Evolutionary conservation across 2,113 vertebrate genomes (phyloP).

Genomic region (Paratilapia polleni): DNA sequence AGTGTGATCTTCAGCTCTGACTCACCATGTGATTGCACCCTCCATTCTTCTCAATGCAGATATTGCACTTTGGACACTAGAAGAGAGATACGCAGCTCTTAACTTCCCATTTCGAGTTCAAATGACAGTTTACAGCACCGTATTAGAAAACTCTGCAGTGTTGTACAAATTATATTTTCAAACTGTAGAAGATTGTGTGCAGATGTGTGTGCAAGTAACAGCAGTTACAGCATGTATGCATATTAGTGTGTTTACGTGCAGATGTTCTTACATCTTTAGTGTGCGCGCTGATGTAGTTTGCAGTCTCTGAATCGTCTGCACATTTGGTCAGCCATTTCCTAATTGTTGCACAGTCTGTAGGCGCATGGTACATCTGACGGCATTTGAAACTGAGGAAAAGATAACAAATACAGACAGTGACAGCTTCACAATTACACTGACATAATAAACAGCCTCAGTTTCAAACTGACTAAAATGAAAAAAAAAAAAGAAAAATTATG

Average conservation of each 20-base stretch:
- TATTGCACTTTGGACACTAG: constrained; percentile 99
- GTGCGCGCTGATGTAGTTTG: constrained; percentile 99
- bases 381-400: constrained; percentile 91
- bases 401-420: background rate
- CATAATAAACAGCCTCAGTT: background rate
- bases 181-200: background rate
- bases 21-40: constrained; percentile 99
- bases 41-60: constrained; percentile 99
- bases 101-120: background rate
- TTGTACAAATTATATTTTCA: background rate
- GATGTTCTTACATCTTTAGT: constrained; percentile 95
- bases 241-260: background rate
- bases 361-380: constrained; percentile 99
- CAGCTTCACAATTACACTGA: background rate
- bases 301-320: constrained; percentile 99
- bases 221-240: background rate
- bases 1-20: constrained; percentile 40
- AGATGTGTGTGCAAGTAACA: background rate
- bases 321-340: constrained; percentile 99
- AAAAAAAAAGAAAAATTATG: too few species aligned
- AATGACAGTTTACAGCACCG: background rate
- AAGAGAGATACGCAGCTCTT: constrained; percentile 11
- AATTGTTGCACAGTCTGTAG: constrained; percentile 98
- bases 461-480: background rate
- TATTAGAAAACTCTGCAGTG: background rate